Conservation (phyloP, 1,140 invertebrate genomes). For the Tribolium castaneum region DNA sequence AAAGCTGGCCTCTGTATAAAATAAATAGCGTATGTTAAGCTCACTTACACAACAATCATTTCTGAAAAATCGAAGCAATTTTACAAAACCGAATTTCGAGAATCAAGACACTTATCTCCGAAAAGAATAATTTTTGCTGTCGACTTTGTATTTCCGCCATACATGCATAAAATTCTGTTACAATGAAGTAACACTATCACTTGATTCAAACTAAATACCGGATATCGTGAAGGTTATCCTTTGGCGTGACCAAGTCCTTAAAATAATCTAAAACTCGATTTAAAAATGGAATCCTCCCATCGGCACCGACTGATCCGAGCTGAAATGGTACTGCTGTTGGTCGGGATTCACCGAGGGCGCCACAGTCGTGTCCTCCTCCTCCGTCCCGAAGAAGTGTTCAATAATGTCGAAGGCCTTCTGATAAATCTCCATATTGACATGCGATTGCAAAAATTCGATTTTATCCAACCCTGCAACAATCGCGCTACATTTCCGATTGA, state of each 20-base stretch:
- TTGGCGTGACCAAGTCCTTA: constrained; percentile 2
- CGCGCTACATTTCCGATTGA: not conserved
- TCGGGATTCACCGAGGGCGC: constrained; percentile 83
- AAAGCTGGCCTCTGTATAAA: not conserved
- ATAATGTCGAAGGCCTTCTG: constrained; percentile 97
- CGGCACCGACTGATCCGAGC: constrained; percentile 77
- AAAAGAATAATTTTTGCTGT: not conserved
- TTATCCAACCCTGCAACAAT: constrained; percentile 86
- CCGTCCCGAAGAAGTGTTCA: constrained; percentile 92
- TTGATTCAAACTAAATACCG: constrained; percentile 46
- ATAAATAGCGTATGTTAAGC: constrained; percentile 6
- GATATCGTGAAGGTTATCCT: constrained; percentile 1
- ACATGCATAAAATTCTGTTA: constrained; percentile 48
- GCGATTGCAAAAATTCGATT: constrained; percentile 96
- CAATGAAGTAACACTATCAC: constrained; percentile 32
- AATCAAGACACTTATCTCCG: not conserved
- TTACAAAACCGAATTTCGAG: too few species aligned
- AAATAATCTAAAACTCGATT: constrained; percentile 21
- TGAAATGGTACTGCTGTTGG: constrained; percentile 83
- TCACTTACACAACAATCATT: too few species aligned
- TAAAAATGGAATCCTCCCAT: constrained; percentile 86
- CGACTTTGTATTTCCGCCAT: constrained; percentile 1
- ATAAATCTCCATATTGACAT: constrained; percentile 97
- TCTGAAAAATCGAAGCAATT: too few species aligned
- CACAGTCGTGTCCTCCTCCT: constrained; percentile 88